Base-by-base conservation (phyloP, 2,113 vertebrate genomes). In the Cathartes aura region DNA sequence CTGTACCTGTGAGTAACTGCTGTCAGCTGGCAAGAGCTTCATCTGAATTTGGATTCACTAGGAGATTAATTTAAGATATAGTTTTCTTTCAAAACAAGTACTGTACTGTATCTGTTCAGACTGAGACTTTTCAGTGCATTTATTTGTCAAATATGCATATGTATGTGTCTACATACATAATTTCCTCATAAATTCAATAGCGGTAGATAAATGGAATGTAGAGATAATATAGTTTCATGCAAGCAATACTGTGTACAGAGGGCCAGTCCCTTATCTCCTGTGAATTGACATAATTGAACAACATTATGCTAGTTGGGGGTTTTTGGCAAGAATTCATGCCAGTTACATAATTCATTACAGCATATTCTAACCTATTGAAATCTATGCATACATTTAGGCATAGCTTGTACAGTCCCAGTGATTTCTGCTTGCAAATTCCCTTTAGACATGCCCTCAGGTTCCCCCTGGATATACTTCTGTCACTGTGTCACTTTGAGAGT, bases 1-100 rank as follows among this genome's bases (percentile, higher is more conserved):
- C 95, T 90, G 96, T 96, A 96, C 94, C 94, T 97, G 89, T 71
- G 83, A 89, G 91, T 91, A 96, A 97, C 89, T 96, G 94, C 93
- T 93, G 82, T 90, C 96, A 97, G 87, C 94, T 96, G 93, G 87
- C 75, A 93, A 85, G 78, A 75, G 34, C 78, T 76, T 76, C 74
- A 90, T 88, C 67, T 91, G 91, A 95, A 97, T 94, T 90, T 3
- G 8, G 89, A 89, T 96, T 94, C 80, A 78, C 92, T 79, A 52
- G 47, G 76, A 92, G 67, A 84, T 93, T 91, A 85, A 80, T 95
- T 84, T 95, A 91, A 93, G 74, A 85, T 71, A 64, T 71, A 64
- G 53, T 76, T 88, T 73, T 72, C 81, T 96, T 96, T 93, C 91
- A 91, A 76, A 96, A 52, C 74, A 94, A 91, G 74, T 88, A n/a